phyloP scores from a whole-genome alignment of 2,113 vertebrate genomes.

The Hippocampus barbouri region DNA sequence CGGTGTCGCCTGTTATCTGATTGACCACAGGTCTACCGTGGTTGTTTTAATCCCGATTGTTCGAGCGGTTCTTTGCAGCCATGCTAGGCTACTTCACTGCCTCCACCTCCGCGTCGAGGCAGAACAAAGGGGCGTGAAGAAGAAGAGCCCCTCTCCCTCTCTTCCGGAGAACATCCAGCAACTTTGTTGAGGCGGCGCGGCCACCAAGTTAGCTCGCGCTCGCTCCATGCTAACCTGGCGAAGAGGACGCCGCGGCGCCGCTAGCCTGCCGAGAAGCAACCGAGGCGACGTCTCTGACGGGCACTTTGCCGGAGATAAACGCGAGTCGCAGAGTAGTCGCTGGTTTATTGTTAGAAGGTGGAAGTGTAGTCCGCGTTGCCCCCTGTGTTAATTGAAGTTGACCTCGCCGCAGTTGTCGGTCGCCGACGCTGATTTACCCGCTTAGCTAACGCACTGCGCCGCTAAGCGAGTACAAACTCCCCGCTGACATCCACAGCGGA shows the following conservation, averaged over 20 bases:
- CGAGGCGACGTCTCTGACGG: background rate
- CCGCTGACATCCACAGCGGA: slow-evolving; percentile 43
- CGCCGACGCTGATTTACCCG: slow-evolving; percentile 33
- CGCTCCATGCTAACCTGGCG: slow-evolving; percentile 45
- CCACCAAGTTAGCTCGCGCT: slow-evolving; percentile 45
- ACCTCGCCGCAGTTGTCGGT: slow-evolving; percentile 45
- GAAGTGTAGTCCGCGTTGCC: background rate
- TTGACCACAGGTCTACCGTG: slow-evolving; percentile 12
- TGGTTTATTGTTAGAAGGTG: background rate
- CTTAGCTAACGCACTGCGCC: slow-evolving; percentile 45
- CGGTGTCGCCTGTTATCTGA: background rate
- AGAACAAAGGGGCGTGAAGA: slow-evolving; percentile 65
- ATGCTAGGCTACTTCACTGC: slow-evolving; percentile 47
- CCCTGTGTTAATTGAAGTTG: slow-evolving; percentile 54
- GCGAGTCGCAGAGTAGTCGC: background rate
- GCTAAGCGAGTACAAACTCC: slow-evolving; percentile 41
- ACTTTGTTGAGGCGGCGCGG: slow-evolving; percentile 57
- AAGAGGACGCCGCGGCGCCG: background rate
- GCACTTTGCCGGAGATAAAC: slow-evolving; percentile 15
- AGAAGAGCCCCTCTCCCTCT: slow-evolving; percentile 44
- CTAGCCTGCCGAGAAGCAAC: too few species aligned
- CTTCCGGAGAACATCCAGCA: slow-evolving; percentile 51
- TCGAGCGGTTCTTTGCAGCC: slow-evolving; percentile 16
- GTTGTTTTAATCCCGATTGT: slow-evolving; percentile 10
- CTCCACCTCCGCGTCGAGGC: slow-evolving; percentile 34